Conservation (phyloP, 2,797 vertebrate species). For the Brachymystax lenok region DNA sequence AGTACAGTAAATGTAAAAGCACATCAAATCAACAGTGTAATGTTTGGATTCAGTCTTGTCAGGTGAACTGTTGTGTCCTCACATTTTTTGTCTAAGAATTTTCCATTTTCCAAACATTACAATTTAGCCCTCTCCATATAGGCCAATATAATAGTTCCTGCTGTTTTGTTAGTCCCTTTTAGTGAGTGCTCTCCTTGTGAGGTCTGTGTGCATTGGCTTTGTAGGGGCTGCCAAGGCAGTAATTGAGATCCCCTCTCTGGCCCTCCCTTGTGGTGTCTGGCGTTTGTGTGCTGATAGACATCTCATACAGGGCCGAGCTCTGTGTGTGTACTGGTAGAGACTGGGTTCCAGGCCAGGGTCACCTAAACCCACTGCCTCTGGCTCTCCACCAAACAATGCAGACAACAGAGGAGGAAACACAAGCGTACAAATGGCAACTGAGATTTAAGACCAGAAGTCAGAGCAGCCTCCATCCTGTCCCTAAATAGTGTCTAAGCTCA, state of each 20-base stretch:
- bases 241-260: background rate
- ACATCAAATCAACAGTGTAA: no score
- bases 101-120: no score
- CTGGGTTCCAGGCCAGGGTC: slow-evolving; percentile 8
- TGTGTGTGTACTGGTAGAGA: background rate
- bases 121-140: no score
- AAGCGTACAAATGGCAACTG: background rate
- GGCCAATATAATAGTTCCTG: background rate
- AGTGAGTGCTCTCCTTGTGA: background rate
- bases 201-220: background rate
- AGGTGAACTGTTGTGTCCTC: no score
- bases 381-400: background rate
- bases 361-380: background rate
- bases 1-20: no score
- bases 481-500: background rate
- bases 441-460: slow-evolving; percentile 1
- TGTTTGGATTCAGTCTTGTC: no score
- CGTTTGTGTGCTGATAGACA: background rate
- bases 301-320: background rate
- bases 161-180: background rate
- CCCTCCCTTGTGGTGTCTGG: background rate
- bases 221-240: background rate
- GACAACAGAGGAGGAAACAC: background rate
- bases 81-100: no score
- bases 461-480: background rate